These are phyloP conservation scores for Orthosia gracilis DNA, from an alignment of 2,888 invertebrate genomes.

Conservation along the genomic window DNA sequence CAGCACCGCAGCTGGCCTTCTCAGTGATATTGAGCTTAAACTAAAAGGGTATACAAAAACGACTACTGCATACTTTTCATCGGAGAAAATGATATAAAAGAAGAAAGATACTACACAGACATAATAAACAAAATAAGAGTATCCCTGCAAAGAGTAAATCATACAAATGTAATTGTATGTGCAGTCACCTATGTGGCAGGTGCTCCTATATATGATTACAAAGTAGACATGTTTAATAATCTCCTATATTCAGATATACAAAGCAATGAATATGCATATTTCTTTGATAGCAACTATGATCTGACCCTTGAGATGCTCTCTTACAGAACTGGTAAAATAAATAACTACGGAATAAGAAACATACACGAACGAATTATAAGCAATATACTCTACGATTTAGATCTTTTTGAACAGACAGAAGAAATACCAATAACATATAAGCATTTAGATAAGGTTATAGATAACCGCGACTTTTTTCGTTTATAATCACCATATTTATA, in stretches of 20 bases:
- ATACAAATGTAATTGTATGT: slow-evolving; percentile 28
- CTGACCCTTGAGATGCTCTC: neutral
- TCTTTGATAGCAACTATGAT: slow-evolving; percentile 5
- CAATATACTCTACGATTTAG: neutral
- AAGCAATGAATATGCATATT: slow-evolving; percentile 3
- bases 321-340: slow-evolving; percentile 11
- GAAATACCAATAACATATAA: no score
- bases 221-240: slow-evolving; percentile 19
- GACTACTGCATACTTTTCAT: slow-evolving; percentile 26
- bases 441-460: no score
- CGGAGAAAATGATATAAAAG: neutral
- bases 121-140: neutral
- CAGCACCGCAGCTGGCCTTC: neutral
- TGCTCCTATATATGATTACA: slow-evolving; percentile 12
- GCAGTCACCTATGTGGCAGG: slow-evolving; percentile 16
- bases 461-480: no score
- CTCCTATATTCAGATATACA: neutral
- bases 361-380: neutral
- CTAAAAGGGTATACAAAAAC: slow-evolving; percentile 4
- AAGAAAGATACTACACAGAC: slow-evolving; percentile 1
- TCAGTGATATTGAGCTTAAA: slow-evolving; percentile 8
- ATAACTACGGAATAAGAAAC: neutral
- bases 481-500: no score
- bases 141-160: slow-evolving; percentile 1
- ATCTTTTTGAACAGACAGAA: neutral